Evolutionary conservation across 2,888 invertebrate species (phyloP), one percentile per base, ranked within the genome.

Genomic region (Linhomoeus sp.): DNA sequence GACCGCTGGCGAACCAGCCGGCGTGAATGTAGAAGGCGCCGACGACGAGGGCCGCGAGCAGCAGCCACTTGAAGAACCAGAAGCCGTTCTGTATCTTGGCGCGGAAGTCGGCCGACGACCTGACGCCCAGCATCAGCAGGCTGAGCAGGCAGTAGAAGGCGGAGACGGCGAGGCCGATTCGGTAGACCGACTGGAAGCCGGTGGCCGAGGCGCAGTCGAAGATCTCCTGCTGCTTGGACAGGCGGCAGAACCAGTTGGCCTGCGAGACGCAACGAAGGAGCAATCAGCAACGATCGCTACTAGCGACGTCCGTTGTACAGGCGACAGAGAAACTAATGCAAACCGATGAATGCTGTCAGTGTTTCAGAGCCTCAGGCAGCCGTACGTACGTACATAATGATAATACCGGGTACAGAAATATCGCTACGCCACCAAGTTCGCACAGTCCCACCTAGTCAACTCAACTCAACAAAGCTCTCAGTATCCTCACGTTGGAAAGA

Each of bases 21-120:
- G 80, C 79, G 0, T 90, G 88, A 52, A 97, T 97, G 68, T 87
- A 97, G 70, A 99, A 94, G 0, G 94, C 87, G 24, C 87, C 97
- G 56, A 94, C 77, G 43, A 83, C 77, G 29, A 85, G 81, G 9
- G 80, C 92, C 64, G 88, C 80, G 48, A 94, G 76, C 17, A 92
- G 59, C 36, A 94, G 65, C 64, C 84, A 87, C 66, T 99, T 99
- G 57, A 97, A 74, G 25, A 82, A 88, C 92, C 92, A 94, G 70
- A 42, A 45, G 79, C 94, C 94, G 73, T 99, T 99, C 70, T 97
- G 97, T 62, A 99, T 82, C 44, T 83, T 80, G 46, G 86, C 77
- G 58, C 97, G 73, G 15, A 81, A 80, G 74, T 99, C 97, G 55
- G 80, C 80, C 0, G 92, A 90, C 44, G 79, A 77, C 66, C 77